Evolutionary conservation across 2,113 vertebrate genomes (phyloP).

Genomic region (Vidua macroura): DNA sequence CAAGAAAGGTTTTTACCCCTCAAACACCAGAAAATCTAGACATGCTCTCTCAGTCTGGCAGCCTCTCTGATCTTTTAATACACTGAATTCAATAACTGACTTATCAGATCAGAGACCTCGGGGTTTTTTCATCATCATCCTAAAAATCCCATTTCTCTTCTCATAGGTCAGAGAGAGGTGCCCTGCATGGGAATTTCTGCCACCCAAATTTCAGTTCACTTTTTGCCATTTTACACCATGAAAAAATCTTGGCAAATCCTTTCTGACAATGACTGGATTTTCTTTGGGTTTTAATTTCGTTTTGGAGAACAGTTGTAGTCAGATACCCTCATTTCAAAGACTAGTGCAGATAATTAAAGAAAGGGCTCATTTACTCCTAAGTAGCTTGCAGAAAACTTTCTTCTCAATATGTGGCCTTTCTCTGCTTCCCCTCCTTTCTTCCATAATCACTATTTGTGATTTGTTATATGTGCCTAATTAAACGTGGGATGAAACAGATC

Average conservation of each 20-base stretch:
- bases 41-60: neutral
- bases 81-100: neutral
- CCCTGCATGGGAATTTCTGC: rapidly evolving
- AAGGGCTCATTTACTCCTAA: slow-evolving; percentile 52
- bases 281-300: neutral
- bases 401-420: slow-evolving; percentile 9
- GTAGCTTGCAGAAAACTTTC: slow-evolving; percentile 34
- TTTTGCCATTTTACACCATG: neutral
- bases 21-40: neutral
- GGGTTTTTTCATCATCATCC: neutral
- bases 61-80: neutral
- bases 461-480: slow-evolving; percentile 44
- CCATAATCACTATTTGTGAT: slow-evolving; percentile 8
- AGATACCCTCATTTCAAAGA: slow-evolving; percentile 23
- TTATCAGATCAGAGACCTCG: neutral
- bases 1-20: neutral
- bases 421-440: neutral
- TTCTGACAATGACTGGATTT: neutral
- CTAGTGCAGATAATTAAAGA: slow-evolving; percentile 42
- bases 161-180: neutral
- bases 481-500: neutral
- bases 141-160: neutral
- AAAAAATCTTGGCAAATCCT: neutral
- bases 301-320: neutral
- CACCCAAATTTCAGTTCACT: neutral